Conservation (phyloP, 1,140 invertebrate species). For the Cotesia typhae region DNA sequence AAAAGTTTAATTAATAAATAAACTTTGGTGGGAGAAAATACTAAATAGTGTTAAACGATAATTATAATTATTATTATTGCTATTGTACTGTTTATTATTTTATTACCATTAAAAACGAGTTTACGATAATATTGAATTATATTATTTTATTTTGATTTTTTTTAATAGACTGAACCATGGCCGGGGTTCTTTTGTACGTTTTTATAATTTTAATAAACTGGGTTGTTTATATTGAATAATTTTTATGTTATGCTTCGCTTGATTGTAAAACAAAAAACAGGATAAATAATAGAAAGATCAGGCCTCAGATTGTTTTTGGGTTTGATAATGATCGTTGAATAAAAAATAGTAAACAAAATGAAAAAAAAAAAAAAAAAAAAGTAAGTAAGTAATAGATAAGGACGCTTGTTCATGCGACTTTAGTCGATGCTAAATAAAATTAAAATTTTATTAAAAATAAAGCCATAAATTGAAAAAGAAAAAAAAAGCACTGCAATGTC, state of each 20-base stretch:
- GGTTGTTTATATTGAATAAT: not conserved
- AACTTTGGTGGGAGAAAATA: constrained; percentile 43
- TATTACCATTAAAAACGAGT: constrained; percentile 62
- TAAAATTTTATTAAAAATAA: not conserved
- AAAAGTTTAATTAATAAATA: constrained; percentile 13
- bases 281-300: not conserved
- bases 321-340: constrained; percentile 7
- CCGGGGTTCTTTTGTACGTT: constrained; percentile 11
- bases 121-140: constrained; percentile 47
- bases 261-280: not conserved
- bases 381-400: constrained; percentile 26
- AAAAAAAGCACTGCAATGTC: constrained; percentile 11
- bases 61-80: constrained; percentile 59
- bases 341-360: too few relatives aligned
- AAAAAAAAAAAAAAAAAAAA: not conserved
- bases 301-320: constrained; percentile 30
- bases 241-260: not conserved
- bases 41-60: constrained; percentile 58
- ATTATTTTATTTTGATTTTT: constrained; percentile 36
- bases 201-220: not conserved
- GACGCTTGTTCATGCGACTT: constrained; percentile 31
- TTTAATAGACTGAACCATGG: constrained; percentile 12
- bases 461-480: constrained; percentile 8
- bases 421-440: constrained; percentile 19
- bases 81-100: constrained; percentile 63